Base-by-base conservation (phyloP, 64 coral and sea anemone genomes). In the Exaiptasia diaphana region DNA sequence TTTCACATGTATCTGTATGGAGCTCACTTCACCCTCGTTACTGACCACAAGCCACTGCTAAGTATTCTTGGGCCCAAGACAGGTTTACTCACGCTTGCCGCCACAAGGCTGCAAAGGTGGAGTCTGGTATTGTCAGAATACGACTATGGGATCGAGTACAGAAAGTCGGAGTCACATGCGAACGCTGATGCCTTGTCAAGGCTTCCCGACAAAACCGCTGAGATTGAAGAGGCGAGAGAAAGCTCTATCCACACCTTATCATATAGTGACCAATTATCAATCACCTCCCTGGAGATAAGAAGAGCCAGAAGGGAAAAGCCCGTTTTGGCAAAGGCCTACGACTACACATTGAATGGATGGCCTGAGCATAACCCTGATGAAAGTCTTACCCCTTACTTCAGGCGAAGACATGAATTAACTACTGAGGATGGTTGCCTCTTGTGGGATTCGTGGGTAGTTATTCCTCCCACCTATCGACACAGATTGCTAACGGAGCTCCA, bases 151-250 rank as follows among this genome's bases (percentile, higher is more conserved):
- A 92, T 86, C 60, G 55, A 48, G 6, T 91, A 79, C 28, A 62
- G 75, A 33, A 53, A 79, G 53, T 67, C 61, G 11, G 46, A 68
- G 73, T 60, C 54, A 17, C 59, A 81, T 77, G 65, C 34, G 30
- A 86, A 93, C 67, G 82, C 90, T 30, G 89, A 86, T 58, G 69
- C 36, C 2, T 75, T 86, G 33, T 86, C 41, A 8, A 37, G 77
- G 20, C 35, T 67, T 44, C 77, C 60, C 5, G 35, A 31, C 43
- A 74, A 74, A 74, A 74, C 71, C 24, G 36, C 44, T 21, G 71
- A 74, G 36, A 32, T 33, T 33, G 71, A 13, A 32, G 71, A 34
- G 7, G 71, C 26, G 43, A 50, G 6, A 40, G 71, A 74, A 31
- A 49, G 43, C 15, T 42, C 49, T 49, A 42, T 50, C 49, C 14